These are phyloP conservation scores for Agrotis puta DNA, from an alignment of 2,888 invertebrate genomes.

Conservation along the genomic window DNA sequence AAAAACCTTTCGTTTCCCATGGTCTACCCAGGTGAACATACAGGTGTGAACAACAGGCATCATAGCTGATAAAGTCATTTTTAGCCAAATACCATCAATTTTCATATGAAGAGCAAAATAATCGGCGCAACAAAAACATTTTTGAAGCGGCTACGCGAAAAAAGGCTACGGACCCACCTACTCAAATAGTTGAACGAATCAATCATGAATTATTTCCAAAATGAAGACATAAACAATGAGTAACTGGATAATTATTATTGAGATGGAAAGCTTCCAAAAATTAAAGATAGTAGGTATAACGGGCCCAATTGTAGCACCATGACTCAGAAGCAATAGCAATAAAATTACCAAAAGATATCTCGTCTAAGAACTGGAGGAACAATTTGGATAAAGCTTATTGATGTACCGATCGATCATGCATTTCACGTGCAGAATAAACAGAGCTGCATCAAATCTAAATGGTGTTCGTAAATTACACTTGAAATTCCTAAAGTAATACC, in stretches of 20 bases:
- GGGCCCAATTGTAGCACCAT: slow-evolving; percentile 26
- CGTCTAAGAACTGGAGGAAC: slow-evolving; percentile 40
- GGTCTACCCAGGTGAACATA: too few relatives aligned
- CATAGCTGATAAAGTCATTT: too few relatives aligned
- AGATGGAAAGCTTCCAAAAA: neutral
- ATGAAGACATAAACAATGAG: neutral
- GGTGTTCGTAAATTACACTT: slow-evolving; percentile 51
- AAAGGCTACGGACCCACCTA: neutral
- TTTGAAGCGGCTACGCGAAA: too few relatives aligned
- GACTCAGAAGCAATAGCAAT: slow-evolving; percentile 30
- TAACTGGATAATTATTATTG: neutral
- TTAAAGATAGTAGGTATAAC: neutral
- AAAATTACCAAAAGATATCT: slow-evolving; percentile 37
- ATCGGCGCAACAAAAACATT: too few relatives aligned
- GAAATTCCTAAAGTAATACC: slow-evolving; percentile 52
- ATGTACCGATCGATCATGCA: slow-evolving; percentile 39
- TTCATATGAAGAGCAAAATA: too few relatives aligned
- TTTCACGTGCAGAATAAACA: slow-evolving; percentile 43
- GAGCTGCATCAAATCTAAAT: slow-evolving; percentile 50
- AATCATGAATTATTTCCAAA: neutral
- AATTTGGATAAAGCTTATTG: slow-evolving; percentile 43
- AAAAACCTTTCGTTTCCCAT: too few relatives aligned
- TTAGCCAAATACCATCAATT: too few relatives aligned
- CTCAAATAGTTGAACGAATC: slow-evolving; percentile 4
- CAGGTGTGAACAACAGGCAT: too few relatives aligned